phyloP scores from a whole-genome alignment of 2,888 invertebrate genomes.

The Alentia gelatinosa region DNA sequence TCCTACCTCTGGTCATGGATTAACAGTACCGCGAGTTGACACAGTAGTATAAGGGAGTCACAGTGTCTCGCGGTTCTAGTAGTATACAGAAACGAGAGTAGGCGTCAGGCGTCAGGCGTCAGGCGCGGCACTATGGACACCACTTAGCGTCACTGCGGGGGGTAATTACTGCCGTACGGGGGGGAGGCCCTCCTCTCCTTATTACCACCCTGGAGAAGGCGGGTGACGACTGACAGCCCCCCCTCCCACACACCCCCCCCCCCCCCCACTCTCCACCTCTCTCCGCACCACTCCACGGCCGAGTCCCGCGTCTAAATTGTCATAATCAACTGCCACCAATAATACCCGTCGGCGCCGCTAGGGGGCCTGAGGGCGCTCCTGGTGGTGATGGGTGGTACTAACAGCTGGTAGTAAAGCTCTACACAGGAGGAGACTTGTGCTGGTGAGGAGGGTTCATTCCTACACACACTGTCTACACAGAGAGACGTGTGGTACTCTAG shows the following conservation, averaged over 20 bases:
- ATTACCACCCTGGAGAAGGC: too few species aligned
- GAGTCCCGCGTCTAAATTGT: neutral
- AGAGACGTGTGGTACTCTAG: neutral
- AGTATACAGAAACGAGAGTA: too few species aligned
- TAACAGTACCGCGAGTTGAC: too few species aligned
- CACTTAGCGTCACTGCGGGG: too few species aligned
- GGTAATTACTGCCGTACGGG: too few species aligned
- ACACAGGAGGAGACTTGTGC: neutral
- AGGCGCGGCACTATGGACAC: too few species aligned
- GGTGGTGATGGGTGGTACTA: too few species aligned
- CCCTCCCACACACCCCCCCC: neutral
- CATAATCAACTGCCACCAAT: neutral
- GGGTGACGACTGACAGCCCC: neutral
- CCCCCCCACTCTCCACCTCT: neutral
- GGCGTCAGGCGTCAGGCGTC: too few species aligned
- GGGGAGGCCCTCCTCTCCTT: too few species aligned
- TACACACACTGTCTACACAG: neutral
- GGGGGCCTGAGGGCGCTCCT: neutral
- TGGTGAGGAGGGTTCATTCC: neutral
- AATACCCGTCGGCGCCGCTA: neutral
- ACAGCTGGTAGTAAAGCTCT: neutral
- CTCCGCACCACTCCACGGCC: neutral
- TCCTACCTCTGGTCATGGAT: too few species aligned
- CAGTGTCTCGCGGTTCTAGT: too few species aligned
- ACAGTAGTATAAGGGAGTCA: too few species aligned